A percentile compares a stretch with the other conserved stretches of the same genome.
Conservation (phyloP, 1,140 invertebrate genomes). For the Drosophila pseudoobscura region DNA sequence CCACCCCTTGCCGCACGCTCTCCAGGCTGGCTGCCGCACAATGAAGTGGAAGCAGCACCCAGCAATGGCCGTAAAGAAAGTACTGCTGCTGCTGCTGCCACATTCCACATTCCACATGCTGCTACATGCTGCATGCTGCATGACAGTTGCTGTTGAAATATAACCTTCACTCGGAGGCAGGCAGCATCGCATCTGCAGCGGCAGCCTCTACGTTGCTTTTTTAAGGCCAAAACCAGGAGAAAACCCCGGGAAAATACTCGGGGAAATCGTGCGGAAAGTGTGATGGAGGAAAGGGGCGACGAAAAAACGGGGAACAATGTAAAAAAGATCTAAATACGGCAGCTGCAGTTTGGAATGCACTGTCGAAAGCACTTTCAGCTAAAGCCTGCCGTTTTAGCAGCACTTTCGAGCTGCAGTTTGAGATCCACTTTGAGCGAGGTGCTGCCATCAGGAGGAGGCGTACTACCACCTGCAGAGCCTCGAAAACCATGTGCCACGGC, state of each 20-base stretch:
- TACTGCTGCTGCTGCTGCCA: conserved; percentile 11
- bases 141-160: conserved; percentile 18
- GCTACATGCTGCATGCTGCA: conserved; percentile 9
- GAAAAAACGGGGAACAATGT: neutral
- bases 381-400: neutral
- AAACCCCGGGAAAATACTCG: neutral
- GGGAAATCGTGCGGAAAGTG: too few relatives aligned
- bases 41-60: conserved; percentile 49
- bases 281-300: neutral
- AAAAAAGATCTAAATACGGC: too few relatives aligned
- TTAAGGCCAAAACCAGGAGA: conserved; percentile 29
- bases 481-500: too few relatives aligned
- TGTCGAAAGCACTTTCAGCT: neutral
- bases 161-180: conserved; percentile 2
- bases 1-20: too few relatives aligned
- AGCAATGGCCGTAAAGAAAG: conserved; percentile 24
- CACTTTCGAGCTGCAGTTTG: too few relatives aligned
- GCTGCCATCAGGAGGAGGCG: too few relatives aligned
- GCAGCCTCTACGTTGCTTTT: conserved; percentile 24
- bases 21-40: conserved; percentile 31
- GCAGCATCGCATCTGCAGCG: neutral
- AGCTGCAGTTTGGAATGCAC: neutral
- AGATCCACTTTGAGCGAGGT: too few relatives aligned
- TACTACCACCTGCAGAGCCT: too few relatives aligned
- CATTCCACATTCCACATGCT: conserved; percentile 15